A percentile compares a stretch with the other conserved stretches of the same genome.
Evolutionary conservation across 2,888 invertebrate genomes (phyloP).

Genomic region (Sphaerophoria taeniata): DNA sequence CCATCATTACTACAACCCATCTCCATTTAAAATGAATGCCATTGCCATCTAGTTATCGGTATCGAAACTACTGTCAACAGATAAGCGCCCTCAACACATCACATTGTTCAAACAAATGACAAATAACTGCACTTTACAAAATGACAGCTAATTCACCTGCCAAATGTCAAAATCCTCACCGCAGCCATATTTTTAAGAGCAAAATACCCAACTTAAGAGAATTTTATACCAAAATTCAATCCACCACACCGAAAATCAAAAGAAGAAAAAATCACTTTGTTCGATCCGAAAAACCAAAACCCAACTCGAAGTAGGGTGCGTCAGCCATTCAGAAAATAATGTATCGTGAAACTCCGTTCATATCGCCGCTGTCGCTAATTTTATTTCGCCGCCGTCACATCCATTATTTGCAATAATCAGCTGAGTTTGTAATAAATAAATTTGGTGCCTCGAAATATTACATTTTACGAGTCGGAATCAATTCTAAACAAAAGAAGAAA

Average conservation of each 20-base stretch:
- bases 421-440: not conserved
- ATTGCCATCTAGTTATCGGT: not conserved
- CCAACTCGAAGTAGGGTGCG: conserved; percentile 71
- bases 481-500: conserved; percentile 28
- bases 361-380: conserved; percentile 26
- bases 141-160: conserved; percentile 37
- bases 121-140: not conserved
- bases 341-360: conserved; percentile 39
- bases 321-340: conserved; percentile 66
- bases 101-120: not conserved
- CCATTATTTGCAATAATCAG: conserved; percentile 18
- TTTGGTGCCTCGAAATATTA: not conserved
- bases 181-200: conserved; percentile 36
- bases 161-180: conserved; percentile 51
- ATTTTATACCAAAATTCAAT: conserved; percentile 1
- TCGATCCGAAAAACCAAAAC: conserved; percentile 44
- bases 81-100: conserved; percentile 30
- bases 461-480: conserved; percentile 16
- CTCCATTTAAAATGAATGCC: too few species aligned
- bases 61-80: not conserved
- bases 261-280: conserved; percentile 67
- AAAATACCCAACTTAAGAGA: not conserved
- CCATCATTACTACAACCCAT: too few species aligned
- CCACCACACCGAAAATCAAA: conserved; percentile 29
- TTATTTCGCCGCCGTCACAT: conserved; percentile 33